Evolutionary conservation across 2,888 invertebrate species (phyloP), one percentile per base, ranked within the genome.

Genomic region (Chrysolina oricalcia): DNA sequence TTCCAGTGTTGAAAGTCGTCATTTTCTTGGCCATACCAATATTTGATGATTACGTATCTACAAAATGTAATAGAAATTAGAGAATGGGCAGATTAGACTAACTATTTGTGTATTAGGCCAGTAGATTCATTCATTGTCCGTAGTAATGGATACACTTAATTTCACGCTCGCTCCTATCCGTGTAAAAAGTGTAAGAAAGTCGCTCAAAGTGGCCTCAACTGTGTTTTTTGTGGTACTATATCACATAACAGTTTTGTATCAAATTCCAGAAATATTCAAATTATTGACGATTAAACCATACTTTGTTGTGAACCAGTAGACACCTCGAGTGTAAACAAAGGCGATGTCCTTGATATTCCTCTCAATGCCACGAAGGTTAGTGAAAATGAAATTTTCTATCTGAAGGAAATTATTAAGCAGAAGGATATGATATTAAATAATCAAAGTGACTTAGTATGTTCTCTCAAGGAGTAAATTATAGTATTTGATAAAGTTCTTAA

Each of bases 31-130:
- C 93, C 93, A 81, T 94, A 94, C 93, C 93, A 94, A 82, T 94
- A 92, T 81, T 94, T 94, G 75, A 95, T 94, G 69, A 94, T 94
- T 0, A 94, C 94, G 82, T 92, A 95, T 27, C 94, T 94, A 87
- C 72, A 85, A 81, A 62, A 10, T 9, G 27, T 15, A n/a, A 46
- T 4, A n/a, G 46, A 6, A 46, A 15, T 15, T 9, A 4, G 13
- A 15, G 10, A 46, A 35, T 35, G 46, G 46, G 15, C n/a, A 46
- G 46, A 46, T n/a, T n/a, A n/a, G n/a, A n/a, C n/a, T n/a, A n/a
- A n/a, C n/a, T n/a, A n/a, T n/a, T n/a, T n/a, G n/a, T n/a, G n/a
- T n/a, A n/a, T n/a, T n/a, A n/a, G n/a, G n/a, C n/a, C n/a, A n/a
- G n/a, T n/a, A n/a, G n/a, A n/a, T n/a, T n/a, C n/a, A n/a, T n/a